phyloP scores from a whole-genome alignment of 2,113 vertebrate species.

The Vimba vimba region DNA sequence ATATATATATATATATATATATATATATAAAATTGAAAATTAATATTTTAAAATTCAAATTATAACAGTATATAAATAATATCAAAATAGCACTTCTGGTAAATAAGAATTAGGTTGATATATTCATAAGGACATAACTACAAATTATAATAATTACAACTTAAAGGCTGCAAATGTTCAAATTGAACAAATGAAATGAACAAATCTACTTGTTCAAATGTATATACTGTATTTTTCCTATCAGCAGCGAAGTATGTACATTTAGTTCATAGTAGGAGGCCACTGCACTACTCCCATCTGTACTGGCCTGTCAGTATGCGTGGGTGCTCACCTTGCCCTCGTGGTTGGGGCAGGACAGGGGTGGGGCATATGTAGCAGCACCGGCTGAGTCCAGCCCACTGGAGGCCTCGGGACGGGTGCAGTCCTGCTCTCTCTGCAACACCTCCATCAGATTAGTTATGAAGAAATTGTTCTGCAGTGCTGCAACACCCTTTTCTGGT shows the following conservation, averaged over 20 bases:
- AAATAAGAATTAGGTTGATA: neutral
- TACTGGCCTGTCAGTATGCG: neutral
- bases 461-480: slow-evolving; percentile 96
- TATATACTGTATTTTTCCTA: neutral
- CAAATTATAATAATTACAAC: neutral
- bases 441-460: slow-evolving; percentile 98
- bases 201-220: neutral
- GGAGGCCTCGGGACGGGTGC: slow-evolving; percentile 77
- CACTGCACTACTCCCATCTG: neutral
- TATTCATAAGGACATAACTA: neutral
- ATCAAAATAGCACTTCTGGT: neutral
- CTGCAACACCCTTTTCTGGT: slow-evolving; percentile 90
- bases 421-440: slow-evolving; percentile 84
- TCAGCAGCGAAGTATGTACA: too few relatives aligned
- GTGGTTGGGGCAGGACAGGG: slow-evolving; percentile 93
- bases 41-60: neutral
- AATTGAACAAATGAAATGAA: too few relatives aligned
- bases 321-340: slow-evolving; percentile 82
- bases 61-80: neutral
- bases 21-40: too few relatives aligned
- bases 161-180: neutral
- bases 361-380: slow-evolving; percentile 77
- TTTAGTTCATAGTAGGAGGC: neutral
- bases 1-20: too few relatives aligned
- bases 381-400: slow-evolving; percentile 82